Evolutionary conservation across 1,140 invertebrate genomes (phyloP), one percentile per base, ranked within the genome.

Genomic region (Samia ricini): DNA sequence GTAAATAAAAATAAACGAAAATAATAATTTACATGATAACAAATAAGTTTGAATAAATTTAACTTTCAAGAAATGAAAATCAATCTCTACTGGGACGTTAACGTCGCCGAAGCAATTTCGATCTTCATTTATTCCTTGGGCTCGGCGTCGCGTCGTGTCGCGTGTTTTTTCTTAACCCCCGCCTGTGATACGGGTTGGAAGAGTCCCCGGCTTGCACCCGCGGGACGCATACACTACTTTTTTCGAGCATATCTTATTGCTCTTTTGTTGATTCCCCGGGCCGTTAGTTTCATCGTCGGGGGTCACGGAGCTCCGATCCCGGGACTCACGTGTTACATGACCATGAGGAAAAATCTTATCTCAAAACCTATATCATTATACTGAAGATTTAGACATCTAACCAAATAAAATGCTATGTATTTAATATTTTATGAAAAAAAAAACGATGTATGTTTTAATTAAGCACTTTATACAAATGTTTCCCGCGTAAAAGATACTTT

Each of bases 231-330:
- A 81, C 83, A 85, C 87, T 88, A 91, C 87, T 90, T 90, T 85
- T 89, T 89, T 86, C 85, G 74, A 85, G 88, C 87, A 91, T 91
- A 91, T 91, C 88, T 90, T 91, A 91, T 90, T 85, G 88, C 88
- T 77, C 88, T 86, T 91, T 88, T 89, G 89, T 90, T 91, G 85
- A 86, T 90, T 83, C 86, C 84, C 71, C 60, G 80, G 83, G 76
- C 83, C 81, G 88, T 91, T 91, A 90, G 79, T 88, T 90, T 91
- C 89, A 90, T 90, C 88, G 86, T 85, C 77, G 68, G 74, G 80
- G 89, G 83, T 81, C 79, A 79, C 68, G 65, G 68, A 69, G 73
- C 20, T 61, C 60, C 20, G 20, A 51, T 49, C 42, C 4, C 55
- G 62, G 62, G 61, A 62, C 59, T 69, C n/a, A 60, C 59, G 50